Base-by-base conservation (phyloP, 2,113 vertebrate genomes). In the Cynocephalus volans region DNA sequence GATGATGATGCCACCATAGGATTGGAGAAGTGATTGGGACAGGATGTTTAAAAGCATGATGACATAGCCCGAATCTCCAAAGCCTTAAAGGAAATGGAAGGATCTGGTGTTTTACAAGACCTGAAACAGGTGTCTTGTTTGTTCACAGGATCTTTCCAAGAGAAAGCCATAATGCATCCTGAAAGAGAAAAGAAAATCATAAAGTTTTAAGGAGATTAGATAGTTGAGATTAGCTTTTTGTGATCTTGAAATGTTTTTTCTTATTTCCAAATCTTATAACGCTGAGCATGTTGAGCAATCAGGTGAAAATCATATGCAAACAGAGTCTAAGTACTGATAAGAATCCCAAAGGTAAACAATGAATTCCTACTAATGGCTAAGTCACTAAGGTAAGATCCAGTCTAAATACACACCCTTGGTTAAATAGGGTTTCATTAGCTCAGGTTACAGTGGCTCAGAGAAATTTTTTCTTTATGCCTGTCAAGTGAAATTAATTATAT, bases 311-410 rank as follows among this genome's bases (percentile, higher is more conserved):
- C 98, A 98, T 98, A 97, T 97, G 98, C 99, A 99, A 99, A 99
- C 98, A 98, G 98, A 98, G 98, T 98, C 98, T 98, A 98, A 99
- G 98, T 98, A 98, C 98, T 64, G 99, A 99, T 99, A 99, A 99
- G 99, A 98, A 99, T 99, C 99, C 85, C 95, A 93, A 98, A 98
- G 97, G 99, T 98, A 99, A 99, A 99, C 99, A 99, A 92, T 95
- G 98, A 99, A 99, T 99, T 99, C 99, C 98, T 98, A 97, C 99
- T 99, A 99, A 99, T 99, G 99, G 99, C 99, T 99, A 99, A 99
- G 99, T 99, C 99, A 98, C 99, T 98, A 99, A 98, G 98, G 98
- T 99, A 99, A 99, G 98, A 99, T 98, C 98, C 98, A 98, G 97
- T 98, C 99, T 99, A 99, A 99, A 99, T 97, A 99, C 99, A 99